phyloP scores from a whole-genome alignment of 1,140 invertebrate genomes.

The Diorhabda elongata region DNA sequence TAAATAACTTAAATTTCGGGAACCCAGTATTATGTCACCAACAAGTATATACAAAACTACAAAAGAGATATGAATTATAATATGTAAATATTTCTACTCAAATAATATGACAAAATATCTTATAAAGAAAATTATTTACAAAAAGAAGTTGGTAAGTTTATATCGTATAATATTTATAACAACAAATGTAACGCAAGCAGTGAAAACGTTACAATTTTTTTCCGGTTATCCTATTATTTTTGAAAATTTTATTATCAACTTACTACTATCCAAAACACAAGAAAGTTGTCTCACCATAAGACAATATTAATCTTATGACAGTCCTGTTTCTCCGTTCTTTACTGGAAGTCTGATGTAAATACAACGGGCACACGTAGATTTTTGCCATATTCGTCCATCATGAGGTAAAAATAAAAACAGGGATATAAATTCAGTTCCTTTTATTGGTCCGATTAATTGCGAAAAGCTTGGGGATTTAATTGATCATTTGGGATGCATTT shows the following conservation, averaged over 20 bases:
- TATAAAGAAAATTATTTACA: too few species aligned
- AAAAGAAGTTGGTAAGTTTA: too few species aligned
- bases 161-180: too few species aligned
- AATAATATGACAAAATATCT: too few species aligned
- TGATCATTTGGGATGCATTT: background rate
- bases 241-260: too few species aligned
- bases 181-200: too few species aligned
- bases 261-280: constrained; percentile 2
- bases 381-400: constrained; percentile 25
- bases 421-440: constrained; percentile 22
- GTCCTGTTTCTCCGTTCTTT: constrained; percentile 24
- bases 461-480: constrained; percentile 22
- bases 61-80: too few species aligned
- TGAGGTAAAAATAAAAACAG: constrained; percentile 11
- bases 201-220: constrained; percentile 1
- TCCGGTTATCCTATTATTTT: background rate
- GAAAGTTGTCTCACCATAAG: constrained; percentile 1
- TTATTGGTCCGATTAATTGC: constrained; percentile 20
- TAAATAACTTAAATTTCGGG: too few species aligned
- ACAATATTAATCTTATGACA: constrained; percentile 7
- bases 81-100: too few species aligned
- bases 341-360: constrained; percentile 25
- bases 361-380: constrained; percentile 25
- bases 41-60: too few species aligned
- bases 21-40: too few species aligned